Percentiles rank a stretch among this genome's conserved stretches.
Conservation (phyloP, 2,888 invertebrate genomes). For the Acrobasis suavella region DNA sequence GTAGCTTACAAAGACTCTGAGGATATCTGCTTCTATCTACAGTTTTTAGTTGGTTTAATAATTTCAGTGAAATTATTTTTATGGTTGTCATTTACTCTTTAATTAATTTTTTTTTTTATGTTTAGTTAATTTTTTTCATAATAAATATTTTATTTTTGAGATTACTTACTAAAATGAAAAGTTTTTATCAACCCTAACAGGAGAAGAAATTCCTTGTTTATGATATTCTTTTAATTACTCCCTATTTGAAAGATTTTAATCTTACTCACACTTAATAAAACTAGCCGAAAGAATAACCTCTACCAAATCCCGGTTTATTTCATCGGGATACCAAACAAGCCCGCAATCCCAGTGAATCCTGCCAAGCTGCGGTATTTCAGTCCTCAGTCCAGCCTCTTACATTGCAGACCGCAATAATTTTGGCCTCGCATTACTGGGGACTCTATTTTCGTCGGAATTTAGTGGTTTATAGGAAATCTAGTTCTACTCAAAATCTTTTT, state of each 20-base stretch:
- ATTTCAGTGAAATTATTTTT: too few relatives aligned
- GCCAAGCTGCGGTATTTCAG: constrained; percentile 38
- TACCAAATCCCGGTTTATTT: constrained; percentile 7
- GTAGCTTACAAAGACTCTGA: too few relatives aligned
- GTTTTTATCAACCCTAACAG: too few relatives aligned
- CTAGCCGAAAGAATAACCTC: neutral
- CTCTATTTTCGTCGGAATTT: constrained; percentile 23
- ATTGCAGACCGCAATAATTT: constrained; percentile 48
- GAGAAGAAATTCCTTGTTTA: too few relatives aligned
- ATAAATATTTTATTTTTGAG: too few relatives aligned
- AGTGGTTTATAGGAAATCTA: neutral
- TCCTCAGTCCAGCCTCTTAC: constrained; percentile 41
- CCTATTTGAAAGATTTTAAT: neutral
- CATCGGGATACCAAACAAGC: neutral
- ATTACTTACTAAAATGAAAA: too few relatives aligned
- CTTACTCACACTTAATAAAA: neutral
- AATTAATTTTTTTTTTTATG: too few relatives aligned
- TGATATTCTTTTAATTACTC: too few relatives aligned
- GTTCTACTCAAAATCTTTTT: neutral
- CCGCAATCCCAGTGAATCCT: constrained; percentile 40
- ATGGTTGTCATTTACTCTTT: neutral
- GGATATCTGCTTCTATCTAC: neutral
- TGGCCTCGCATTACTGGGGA: constrained; percentile 37
- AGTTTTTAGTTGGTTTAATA: too few relatives aligned
- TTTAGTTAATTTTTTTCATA: too few relatives aligned